phyloP scores from a whole-genome alignment of 2,113 vertebrate genomes.

The Tor tambroides region DNA sequence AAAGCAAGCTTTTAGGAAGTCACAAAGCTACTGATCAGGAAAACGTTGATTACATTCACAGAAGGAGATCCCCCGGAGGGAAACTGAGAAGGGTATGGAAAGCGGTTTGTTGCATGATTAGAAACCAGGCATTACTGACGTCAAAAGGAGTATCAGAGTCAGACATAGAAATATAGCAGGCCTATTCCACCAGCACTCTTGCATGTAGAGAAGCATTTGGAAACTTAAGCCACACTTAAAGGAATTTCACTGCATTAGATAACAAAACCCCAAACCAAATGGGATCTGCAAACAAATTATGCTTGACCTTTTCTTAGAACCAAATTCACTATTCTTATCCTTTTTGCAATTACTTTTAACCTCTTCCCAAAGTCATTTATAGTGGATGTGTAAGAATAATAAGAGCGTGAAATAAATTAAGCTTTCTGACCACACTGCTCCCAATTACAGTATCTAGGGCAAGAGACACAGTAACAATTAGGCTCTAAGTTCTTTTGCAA shows the following conservation, averaged over 20 bases:
- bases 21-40: conserved; percentile 35
- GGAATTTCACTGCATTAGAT: conserved; percentile 1
- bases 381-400: background rate
- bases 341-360: conserved; percentile 9
- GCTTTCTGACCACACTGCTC: background rate
- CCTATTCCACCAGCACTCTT: background rate
- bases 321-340: background rate
- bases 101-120: background rate
- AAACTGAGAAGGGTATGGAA: conserved; percentile 1
- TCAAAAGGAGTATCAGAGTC: conserved; percentile 1
- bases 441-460: conserved; percentile 11
- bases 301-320: conserved; percentile 3
- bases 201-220: background rate
- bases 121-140: background rate
- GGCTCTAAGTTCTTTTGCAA: background rate
- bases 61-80: background rate
- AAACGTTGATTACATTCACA: conserved; percentile 33
- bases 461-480: conserved; percentile 2
- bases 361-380: background rate
- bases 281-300: background rate
- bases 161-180: background rate
- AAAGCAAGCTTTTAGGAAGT: background rate
- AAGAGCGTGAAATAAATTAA: conserved; percentile 17
- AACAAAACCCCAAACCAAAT: conserved; percentile 3
- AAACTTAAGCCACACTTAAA: background rate